phyloP scores from a whole-genome alignment of 1,140 invertebrate species.

The Papilio polytes region DNA sequence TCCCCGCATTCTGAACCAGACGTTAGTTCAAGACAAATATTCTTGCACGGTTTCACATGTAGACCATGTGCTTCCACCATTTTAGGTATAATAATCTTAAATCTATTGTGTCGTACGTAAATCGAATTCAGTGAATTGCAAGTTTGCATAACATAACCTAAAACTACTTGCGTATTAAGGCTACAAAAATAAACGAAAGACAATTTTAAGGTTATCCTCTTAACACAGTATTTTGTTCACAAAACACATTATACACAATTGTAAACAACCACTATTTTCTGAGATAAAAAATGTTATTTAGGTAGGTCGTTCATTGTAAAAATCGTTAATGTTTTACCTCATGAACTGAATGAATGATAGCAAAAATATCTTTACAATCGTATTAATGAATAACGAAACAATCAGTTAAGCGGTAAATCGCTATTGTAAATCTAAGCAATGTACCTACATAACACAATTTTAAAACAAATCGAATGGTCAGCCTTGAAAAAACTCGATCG shows the following conservation, averaged over 20 bases:
- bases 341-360: neutral
- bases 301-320: neutral
- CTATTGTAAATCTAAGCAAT: conserved; percentile 18
- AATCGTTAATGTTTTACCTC: neutral
- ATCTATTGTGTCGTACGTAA: neutral
- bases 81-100: neutral
- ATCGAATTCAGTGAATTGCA: neutral
- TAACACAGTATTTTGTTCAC: neutral
- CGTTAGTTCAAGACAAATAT: conserved; percentile 16
- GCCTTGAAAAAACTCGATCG: conserved; percentile 33
- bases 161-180: neutral
- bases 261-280: neutral
- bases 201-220: neutral
- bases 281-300: neutral
- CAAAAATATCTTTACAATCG: neutral
- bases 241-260: neutral
- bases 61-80: neutral
- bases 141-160: conserved; percentile 35
- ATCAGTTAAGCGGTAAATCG: neutral
- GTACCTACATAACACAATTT: conserved; percentile 24
- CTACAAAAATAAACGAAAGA: neutral
- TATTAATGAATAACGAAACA: neutral
- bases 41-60: neutral
- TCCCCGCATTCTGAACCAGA: neutral
- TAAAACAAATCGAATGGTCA: conserved; percentile 30